Evolutionary conservation across 2,797 vertebrate species (phyloP).

Genomic region (Alca torda): DNA sequence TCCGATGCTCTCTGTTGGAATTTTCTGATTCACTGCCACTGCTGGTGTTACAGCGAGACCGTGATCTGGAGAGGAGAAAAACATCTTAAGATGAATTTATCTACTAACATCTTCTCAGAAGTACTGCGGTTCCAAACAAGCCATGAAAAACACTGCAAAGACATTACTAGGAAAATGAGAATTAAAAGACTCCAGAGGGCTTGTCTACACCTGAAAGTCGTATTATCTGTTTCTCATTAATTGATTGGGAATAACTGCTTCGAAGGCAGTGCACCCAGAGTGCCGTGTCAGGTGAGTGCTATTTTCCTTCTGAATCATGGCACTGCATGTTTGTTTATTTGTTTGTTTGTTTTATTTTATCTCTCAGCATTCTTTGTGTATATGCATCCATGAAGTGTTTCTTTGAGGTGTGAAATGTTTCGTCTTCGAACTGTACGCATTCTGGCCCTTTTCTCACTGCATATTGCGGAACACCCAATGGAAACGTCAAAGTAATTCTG

Average conservation of each 20-base stretch:
- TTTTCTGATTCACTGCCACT: constrained; percentile 90
- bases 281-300: neutral
- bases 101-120: neutral
- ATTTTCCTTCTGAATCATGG: neutral
- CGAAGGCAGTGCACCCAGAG: neutral
- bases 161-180: neutral
- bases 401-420: neutral
- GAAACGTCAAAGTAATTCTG: neutral
- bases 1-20: constrained; percentile 82
- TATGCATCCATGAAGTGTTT: neutral
- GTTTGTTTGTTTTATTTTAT: neutral
- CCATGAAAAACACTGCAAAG: neutral
- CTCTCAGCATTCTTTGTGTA: neutral
- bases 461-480: neutral
- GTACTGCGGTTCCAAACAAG: neutral
- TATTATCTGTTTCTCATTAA: neutral
- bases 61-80: constrained; percentile 75
- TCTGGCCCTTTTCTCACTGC: neutral
- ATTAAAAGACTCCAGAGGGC: neutral
- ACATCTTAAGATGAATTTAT: neutral
- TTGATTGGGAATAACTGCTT: neutral
- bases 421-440: neutral
- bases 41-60: constrained; percentile 89
- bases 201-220: neutral
- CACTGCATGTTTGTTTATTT: neutral